Evolutionary conservation across 2,113 vertebrate species (phyloP), one percentile per base, ranked within the genome.

Genomic region (Malurus elegans): DNA sequence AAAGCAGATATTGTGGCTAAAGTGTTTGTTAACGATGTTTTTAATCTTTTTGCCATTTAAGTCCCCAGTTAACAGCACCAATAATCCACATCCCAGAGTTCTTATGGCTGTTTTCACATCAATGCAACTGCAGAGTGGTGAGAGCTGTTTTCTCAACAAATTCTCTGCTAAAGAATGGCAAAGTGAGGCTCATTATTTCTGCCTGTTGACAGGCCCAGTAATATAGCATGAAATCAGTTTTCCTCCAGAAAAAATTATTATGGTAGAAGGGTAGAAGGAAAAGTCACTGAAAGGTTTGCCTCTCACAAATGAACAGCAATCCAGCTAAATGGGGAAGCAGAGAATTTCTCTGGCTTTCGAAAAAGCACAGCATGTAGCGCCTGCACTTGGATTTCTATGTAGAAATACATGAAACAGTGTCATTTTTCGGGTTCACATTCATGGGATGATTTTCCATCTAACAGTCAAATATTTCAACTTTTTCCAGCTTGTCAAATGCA

Each of bases 391-490:
- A 56, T 88, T 79, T 75, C 71, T 60, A 1, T 31, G 61, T 31
- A 71, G 92, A 79, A 94, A 91, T 38, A 88, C 24, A 34, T 31
- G 34, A 82, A 88, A 82, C 38, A 23, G 29, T 60, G 44, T 26
- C 44, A 38, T 40, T 42, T 65, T 69, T 12, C 57, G 56, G 36
- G 72, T 76, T 92, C 66, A 40, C 28, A 34, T 72, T 85, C 71
- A 38, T n/a, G 61, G 67, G 19, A 28, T 76, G 54, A 44, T 73
- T 56, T 95, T 76, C 62, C 24, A 79, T 36, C n/a, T 45, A 60
- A 66, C 48, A 78, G 54, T 61, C 45, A 90, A 93, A 88, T 73
- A 83, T 83, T 94, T 88, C 40, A 92, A 75, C 54, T 42, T 92
- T 69, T 86, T 31, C 75, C 72, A 80, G 45, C 29, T 61, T 73